These are phyloP conservation scores for Pharmacophagus antenor DNA, from an alignment of 2,888 invertebrate genomes.

Conservation along the genomic window DNA sequence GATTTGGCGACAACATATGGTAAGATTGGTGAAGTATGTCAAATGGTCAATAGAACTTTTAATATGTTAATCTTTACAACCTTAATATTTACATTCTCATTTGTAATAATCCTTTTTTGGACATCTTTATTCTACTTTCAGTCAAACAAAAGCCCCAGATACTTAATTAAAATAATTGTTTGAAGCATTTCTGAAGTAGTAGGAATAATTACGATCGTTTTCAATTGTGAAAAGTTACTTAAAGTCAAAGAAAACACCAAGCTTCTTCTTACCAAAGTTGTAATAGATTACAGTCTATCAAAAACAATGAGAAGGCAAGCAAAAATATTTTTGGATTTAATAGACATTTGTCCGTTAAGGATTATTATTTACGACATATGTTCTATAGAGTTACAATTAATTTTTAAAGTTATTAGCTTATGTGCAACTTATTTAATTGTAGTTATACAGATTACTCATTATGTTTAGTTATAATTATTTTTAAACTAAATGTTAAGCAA, in stretches of 20 bases:
- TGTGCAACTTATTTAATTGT: constrained; percentile 65
- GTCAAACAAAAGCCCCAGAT: constrained; percentile 37
- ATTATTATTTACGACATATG: constrained; percentile 55
- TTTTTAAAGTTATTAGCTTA: constrained; percentile 63
- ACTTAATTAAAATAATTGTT: constrained; percentile 44
- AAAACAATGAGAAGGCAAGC: constrained; percentile 55
- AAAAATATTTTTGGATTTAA: constrained; percentile 59
- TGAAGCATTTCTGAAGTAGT: constrained; percentile 48
- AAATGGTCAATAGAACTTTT: constrained; percentile 50
- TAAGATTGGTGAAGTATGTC: constrained; percentile 48
- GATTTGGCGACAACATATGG: constrained; percentile 11
- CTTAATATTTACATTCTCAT: constrained; percentile 50
- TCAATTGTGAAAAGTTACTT: constrained; percentile 50
- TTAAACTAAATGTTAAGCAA: neutral
- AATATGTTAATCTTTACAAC: constrained; percentile 60
- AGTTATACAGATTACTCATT: constrained; percentile 61
- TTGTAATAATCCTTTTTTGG: constrained; percentile 57
- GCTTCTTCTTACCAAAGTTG: constrained; percentile 55
- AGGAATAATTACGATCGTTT: constrained; percentile 47
- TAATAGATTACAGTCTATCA: constrained; percentile 62
- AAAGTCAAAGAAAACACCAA: constrained; percentile 49
- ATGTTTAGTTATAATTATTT: constrained; percentile 2
- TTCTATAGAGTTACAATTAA: constrained; percentile 57
- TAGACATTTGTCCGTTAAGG: constrained; percentile 55
- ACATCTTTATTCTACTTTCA: constrained; percentile 49